Conservation (phyloP, 2,888 invertebrate genomes). For the Crioceris asparagi region DNA sequence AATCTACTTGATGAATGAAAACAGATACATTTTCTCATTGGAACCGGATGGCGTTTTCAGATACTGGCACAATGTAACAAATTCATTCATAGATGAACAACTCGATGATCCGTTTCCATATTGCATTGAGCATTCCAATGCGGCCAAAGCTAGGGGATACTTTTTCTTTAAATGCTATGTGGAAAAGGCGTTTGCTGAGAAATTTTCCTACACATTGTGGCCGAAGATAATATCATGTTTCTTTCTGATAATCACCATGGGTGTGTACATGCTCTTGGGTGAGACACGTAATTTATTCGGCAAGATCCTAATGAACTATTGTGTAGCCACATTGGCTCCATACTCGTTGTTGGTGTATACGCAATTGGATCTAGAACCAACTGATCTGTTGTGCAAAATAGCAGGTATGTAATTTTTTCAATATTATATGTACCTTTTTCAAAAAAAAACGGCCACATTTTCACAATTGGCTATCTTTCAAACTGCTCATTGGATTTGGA, state of each 20-base stretch:
- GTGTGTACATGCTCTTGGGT: slow-evolving; percentile 22
- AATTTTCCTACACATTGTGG: slow-evolving; percentile 21
- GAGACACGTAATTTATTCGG: slow-evolving; percentile 25
- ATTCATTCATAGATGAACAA: slow-evolving; percentile 13
- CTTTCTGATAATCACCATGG: slow-evolving; percentile 20
- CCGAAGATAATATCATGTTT: slow-evolving; percentile 24
- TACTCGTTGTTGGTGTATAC: slow-evolving; percentile 19
- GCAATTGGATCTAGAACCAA: slow-evolving; percentile 8
- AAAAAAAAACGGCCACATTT: too few relatives aligned
- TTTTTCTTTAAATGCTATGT: slow-evolving; percentile 18
- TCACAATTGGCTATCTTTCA: too few relatives aligned
- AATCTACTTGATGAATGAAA: slow-evolving; percentile 12
- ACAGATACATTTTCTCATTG: slow-evolving; percentile 17
- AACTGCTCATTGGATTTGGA: too few relatives aligned
- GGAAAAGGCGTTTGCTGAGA: slow-evolving; percentile 8
- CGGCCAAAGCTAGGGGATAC: slow-evolving; percentile 9
- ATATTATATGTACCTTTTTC: not conserved
- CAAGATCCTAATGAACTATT: slow-evolving; percentile 27
- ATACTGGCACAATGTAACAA: slow-evolving; percentile 17
- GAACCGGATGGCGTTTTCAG: slow-evolving; percentile 15
- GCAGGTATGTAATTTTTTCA: slow-evolving; percentile 14
- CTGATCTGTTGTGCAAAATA: slow-evolving; percentile 15
- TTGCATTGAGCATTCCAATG: slow-evolving; percentile 22
- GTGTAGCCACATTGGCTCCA: slow-evolving; percentile 17
- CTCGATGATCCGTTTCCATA: slow-evolving; percentile 12